Evolutionary conservation across 2,888 invertebrate species (phyloP), one percentile per base, ranked within the genome.

Genomic region (Ophioninae sp.): DNA sequence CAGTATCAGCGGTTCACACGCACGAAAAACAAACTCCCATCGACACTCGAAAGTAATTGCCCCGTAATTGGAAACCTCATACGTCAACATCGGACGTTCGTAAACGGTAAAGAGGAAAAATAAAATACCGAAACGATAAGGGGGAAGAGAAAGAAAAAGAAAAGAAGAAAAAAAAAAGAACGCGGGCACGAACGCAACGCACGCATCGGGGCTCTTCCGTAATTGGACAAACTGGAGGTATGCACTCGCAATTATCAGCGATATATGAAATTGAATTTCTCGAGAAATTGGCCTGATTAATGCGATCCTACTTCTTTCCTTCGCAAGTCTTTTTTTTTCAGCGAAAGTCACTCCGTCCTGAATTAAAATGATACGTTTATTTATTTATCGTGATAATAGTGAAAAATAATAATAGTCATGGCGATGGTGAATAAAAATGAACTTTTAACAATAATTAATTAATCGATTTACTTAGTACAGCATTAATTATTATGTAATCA

Each of bases 11-110:
- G 30, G 2, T 30, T 30, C 30, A 30, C 30, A 30, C 30, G 1
- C 30, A 30, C 30, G 30, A 82, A 80, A 57, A 81, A 44, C 64
- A 70, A 70, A 75, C 56, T 30, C 7, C 50, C 57, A 17, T 41
- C 7, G 17, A 50, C 13, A 50, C 50, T 50, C 21, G 23, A 70
- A 50, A 21, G 37, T 72, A 21, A 72, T 72, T 59, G 39, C 20
- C 21, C 13, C 59, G 39, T 41, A 37, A 72, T 39, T 39, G 37
- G 39, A 50, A 50, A 50, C 50, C 13, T 50, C 50, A 5, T 50
- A 13, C 50, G 30, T 30, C 30, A 30, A 30, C 30, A 2, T 30
- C 30, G 30, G 50, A 50, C 50, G 50, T 17, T 50, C 50, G 50
- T 17, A 17, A 50, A 50, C 50, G 50, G 5, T 13, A 50, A 50